These are phyloP conservation scores for Elachura formosa DNA, from an alignment of 2,113 vertebrate genomes.

Conservation along the genomic window DNA sequence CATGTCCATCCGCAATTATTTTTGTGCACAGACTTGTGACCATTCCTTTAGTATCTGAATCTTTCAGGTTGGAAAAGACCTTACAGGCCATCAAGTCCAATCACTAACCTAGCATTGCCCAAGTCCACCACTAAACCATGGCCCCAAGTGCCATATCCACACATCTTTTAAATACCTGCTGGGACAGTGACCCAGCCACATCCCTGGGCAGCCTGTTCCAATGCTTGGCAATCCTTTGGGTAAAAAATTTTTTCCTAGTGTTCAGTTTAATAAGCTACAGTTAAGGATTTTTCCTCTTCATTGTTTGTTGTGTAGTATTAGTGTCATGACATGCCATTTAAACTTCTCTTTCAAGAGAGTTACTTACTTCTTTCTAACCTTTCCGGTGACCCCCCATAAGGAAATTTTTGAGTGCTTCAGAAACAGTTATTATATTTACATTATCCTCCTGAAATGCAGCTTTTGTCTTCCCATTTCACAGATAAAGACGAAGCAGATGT, in stretches of 20 bases:
- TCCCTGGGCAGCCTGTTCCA: not conserved
- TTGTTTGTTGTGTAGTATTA: not conserved
- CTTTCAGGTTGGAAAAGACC: not conserved
- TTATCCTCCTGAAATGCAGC: not conserved
- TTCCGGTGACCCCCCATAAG: not conserved
- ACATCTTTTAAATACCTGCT: not conserved
- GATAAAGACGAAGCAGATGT: not conserved
- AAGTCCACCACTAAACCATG: not conserved
- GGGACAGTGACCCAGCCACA: not conserved
- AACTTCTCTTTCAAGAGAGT: not conserved
- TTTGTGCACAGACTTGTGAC: not conserved
- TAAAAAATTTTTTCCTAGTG: not conserved
- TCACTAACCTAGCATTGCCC: not conserved
- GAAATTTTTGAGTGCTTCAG: not conserved
- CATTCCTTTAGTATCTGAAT: not conserved
- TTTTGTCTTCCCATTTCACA: not conserved
- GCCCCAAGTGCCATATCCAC: not conserved
- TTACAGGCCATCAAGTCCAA: not conserved
- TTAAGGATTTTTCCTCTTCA: not conserved
- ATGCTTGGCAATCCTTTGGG: not conserved
- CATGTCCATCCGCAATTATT: accelerated
- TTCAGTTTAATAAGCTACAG: not conserved
- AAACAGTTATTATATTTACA: not conserved
- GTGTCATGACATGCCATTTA: not conserved
- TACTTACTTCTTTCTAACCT: not conserved